These are phyloP conservation scores for Gerris lacustris DNA, from an alignment of 2,888 invertebrate species.

Conservation along the genomic window DNA sequence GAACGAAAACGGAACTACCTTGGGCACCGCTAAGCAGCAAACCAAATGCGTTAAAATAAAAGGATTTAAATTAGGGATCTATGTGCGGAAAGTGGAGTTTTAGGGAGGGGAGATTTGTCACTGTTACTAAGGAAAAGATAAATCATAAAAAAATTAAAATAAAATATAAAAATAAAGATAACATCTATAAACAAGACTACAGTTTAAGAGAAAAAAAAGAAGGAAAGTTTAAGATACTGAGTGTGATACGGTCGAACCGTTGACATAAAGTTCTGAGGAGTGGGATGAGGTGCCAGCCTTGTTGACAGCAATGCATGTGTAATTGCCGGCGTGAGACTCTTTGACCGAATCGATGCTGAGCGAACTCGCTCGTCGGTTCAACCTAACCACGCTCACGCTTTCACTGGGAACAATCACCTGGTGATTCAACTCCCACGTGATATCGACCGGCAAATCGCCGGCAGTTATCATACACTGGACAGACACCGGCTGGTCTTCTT, in stretches of 20 bases:
- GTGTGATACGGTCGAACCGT: slow-evolving; percentile 29
- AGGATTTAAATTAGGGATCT: neutral
- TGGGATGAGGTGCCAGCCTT: slow-evolving; percentile 33
- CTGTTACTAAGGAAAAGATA: neutral
- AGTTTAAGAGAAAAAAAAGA: neutral
- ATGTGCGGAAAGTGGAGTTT: too few species aligned
- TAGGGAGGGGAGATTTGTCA: neutral
- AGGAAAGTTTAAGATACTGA: neutral
- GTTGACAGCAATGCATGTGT: slow-evolving; percentile 36
- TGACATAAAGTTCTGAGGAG: slow-evolving; percentile 34
- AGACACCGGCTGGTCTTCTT: slow-evolving; percentile 35
- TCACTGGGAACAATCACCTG: slow-evolving; percentile 13
- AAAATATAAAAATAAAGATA: neutral
- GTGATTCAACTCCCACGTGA: slow-evolving; percentile 43
- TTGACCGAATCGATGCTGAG: slow-evolving; percentile 34
- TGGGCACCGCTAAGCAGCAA: slow-evolving; percentile 27
- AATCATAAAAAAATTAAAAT: neutral
- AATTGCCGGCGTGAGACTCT: slow-evolving; percentile 35
- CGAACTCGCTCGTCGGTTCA: slow-evolving; percentile 32
- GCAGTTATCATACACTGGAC: slow-evolving; percentile 33
- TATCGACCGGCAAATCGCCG: slow-evolving; percentile 39
- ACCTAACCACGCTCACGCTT: slow-evolving; percentile 28
- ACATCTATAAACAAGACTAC: neutral
- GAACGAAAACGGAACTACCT: slow-evolving; percentile 31
- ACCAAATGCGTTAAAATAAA: slow-evolving; percentile 2